phyloP scores from a whole-genome alignment of 2,113 vertebrate genomes.

The Proteles cristata region DNA sequence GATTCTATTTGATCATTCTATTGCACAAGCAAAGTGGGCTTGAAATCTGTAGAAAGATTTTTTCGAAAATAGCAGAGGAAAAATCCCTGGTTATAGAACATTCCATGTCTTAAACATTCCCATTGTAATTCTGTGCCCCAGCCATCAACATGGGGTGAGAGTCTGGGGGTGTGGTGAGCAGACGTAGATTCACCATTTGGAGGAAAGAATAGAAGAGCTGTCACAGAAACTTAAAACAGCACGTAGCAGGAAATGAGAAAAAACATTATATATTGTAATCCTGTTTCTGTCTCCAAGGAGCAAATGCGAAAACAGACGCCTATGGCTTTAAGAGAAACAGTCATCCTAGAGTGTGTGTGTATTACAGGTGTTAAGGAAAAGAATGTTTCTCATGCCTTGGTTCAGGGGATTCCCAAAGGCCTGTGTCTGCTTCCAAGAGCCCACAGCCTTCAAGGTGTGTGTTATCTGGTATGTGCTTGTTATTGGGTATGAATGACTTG shows the following conservation, averaged over 20 bases:
- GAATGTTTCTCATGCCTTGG: slow-evolving; percentile 57
- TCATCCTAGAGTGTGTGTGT: slow-evolving; percentile 5
- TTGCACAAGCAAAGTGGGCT: slow-evolving; percentile 35
- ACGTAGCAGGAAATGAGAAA: slow-evolving; percentile 70
- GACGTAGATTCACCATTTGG: background rate
- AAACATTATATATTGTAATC: slow-evolving; percentile 20
- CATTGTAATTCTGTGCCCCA: background rate
- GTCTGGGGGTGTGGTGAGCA: background rate
- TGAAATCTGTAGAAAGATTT: slow-evolving; percentile 33
- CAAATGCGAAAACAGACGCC: slow-evolving; percentile 66
- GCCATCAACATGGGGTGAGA: background rate
- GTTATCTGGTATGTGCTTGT: slow-evolving; percentile 68
- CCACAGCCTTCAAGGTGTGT: slow-evolving; percentile 15
- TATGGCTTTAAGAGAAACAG: slow-evolving; percentile 68
- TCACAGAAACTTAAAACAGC: slow-evolving; percentile 55
- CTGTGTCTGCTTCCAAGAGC: slow-evolving; percentile 66
- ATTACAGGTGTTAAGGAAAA: slow-evolving; percentile 67
- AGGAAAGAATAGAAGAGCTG: slow-evolving; percentile 35
- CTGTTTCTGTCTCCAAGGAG: slow-evolving; percentile 68
- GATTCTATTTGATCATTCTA: slow-evolving; percentile 47
- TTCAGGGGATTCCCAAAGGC: slow-evolving; percentile 78
- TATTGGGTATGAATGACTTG: background rate
- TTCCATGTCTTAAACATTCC: slow-evolving; percentile 39
- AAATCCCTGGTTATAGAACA: slow-evolving; percentile 13
- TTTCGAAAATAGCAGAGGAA: slow-evolving; percentile 37